Base-by-base conservation (phyloP, 2,113 vertebrate species). In the Odobenus rosmarus region DNA sequence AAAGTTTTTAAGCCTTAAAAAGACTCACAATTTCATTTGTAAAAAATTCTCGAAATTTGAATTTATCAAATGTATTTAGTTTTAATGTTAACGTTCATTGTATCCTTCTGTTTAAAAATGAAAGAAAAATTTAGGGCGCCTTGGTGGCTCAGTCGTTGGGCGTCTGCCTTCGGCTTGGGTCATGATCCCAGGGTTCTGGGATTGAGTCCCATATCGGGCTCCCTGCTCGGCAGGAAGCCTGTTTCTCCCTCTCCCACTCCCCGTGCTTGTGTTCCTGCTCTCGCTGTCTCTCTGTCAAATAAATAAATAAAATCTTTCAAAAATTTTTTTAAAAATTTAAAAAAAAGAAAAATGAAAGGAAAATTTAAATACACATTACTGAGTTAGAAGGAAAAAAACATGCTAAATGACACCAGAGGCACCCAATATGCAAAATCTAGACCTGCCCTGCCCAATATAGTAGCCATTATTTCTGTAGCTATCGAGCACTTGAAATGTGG, bases 91-190 rank as follows among this genome's bases (percentile, higher is more conserved):
- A 85, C 21, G 94, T 51, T 67, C 19, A 80, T 1, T 72, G 67
- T 77, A 90, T 88, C 87, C 16, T 89, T 84, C 19, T 80, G 4
- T 42, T 95, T 83, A 79, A 97, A 97, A 95, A 61, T 86, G 16
- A 69, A 92, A 71, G 46, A 7, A 86, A 72, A 85, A 87, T 57
- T 57, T 83, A 95, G 39, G 39, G 39, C 39, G 39, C 39, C 39
- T 39, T 3, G 39, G 39, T 39, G 39, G 39, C 39, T 39, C 39
- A 39, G 39, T 39, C 39, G 39, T 39, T 39, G 39, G 39, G 39
- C 39, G 39, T 39, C 39, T 39, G 39, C 39, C 39, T 39, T 39
- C 39, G 39, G 39, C 39, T 39, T 39, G 3, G 39, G 39, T 39
- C 39, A 39, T 39, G 39, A 39, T 39, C 39, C 39, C 39, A 39